Conservation (phyloP, 1,140 invertebrate genomes). For the Drosophila pandora region DNA sequence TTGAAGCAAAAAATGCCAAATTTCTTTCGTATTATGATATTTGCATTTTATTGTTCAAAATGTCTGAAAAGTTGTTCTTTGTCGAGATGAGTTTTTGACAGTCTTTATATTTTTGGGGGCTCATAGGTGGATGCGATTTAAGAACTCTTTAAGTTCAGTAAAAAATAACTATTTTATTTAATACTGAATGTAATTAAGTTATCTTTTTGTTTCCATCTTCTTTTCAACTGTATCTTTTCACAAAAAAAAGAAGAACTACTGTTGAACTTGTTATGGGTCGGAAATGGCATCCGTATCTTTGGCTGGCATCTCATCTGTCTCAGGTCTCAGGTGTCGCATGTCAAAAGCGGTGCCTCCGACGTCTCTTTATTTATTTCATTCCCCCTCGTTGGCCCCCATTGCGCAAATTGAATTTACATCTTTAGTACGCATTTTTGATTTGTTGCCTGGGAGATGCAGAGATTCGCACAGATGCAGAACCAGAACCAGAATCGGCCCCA, state of each 20-base stretch:
- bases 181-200: neutral
- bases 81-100: neutral
- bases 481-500: conserved; percentile 17
- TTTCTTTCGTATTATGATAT: conserved; percentile 78
- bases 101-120: no score
- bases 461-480: conserved; percentile 42
- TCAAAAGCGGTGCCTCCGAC: conserved; percentile 50
- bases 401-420: conserved; percentile 77
- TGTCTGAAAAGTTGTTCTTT: conserved; percentile 39
- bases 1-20: conserved; percentile 46
- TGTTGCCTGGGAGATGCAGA: conserved; percentile 41
- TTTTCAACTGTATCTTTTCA: neutral
- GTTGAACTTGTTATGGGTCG: conserved; percentile 43
- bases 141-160: neutral
- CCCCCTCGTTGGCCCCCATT: conserved; percentile 8
- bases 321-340: conserved; percentile 77
- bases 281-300: conserved; percentile 53
- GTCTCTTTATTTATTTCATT: conserved; percentile 34
- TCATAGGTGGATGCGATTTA: neutral
- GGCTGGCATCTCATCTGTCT: conserved; percentile 29
- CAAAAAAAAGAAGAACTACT: conserved; percentile 6
- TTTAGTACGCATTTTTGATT: conserved; percentile 81
- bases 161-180: neutral
- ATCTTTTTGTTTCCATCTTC: neutral
- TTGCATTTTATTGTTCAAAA: conserved; percentile 66